phyloP scores from a whole-genome alignment of 64 coral and sea anemone genomes.

The Montipora capricornis region DNA sequence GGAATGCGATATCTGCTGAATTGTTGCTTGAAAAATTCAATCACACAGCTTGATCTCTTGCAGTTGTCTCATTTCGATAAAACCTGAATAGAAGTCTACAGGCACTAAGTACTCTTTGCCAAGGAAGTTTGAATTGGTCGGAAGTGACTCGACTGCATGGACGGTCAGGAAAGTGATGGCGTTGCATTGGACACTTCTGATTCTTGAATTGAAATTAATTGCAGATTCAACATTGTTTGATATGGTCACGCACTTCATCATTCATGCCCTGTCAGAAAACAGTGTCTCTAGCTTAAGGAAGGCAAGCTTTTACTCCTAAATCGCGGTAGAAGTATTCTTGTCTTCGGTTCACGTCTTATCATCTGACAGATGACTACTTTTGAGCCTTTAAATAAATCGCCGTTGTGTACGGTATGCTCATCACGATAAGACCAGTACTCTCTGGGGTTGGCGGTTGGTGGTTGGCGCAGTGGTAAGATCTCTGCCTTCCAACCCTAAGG shows the following conservation, averaged over 20 bases:
- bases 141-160: constrained; percentile 31
- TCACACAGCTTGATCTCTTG: not conserved
- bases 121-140: constrained; percentile 29
- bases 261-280: constrained; percentile 27
- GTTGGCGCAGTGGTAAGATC: no score
- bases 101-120: constrained; percentile 26
- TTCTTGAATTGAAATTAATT: not conserved
- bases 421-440: not conserved
- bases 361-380: not conserved
- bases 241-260: not conserved
- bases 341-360: not conserved
- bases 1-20: constrained; percentile 52
- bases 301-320: constrained; percentile 17
- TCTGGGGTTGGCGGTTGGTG: no score
- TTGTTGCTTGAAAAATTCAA: not conserved
- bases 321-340: no score
- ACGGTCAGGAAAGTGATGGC: not conserved
- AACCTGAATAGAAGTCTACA: constrained; percentile 54
- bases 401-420: not conserved
- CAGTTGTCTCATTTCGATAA: constrained; percentile 25
- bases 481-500: no score
- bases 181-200: constrained; percentile 29
- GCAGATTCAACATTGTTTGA: constrained; percentile 28
- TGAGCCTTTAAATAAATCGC: not conserved
- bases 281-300: constrained; percentile 7